A percentile compares a stretch with the other conserved stretches of the same genome.
phyloP scores from a whole-genome alignment of 2,113 vertebrate species.

The Crotophaga sulcirostris region DNA sequence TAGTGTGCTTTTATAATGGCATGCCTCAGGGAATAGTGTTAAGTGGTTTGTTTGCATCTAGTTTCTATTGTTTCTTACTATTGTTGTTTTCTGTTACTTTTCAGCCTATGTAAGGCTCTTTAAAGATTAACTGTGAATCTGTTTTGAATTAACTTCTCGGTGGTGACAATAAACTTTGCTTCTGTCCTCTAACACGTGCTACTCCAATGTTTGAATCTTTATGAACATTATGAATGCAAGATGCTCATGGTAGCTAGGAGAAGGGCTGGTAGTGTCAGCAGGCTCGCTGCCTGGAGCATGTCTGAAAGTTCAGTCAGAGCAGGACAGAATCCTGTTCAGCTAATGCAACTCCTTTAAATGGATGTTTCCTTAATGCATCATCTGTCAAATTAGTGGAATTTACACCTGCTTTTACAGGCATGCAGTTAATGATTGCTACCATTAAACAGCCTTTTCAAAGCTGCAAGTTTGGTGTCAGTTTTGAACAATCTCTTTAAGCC shows the following conservation, averaged over 20 bases:
- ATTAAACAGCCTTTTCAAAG: neutral
- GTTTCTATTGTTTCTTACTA: neutral
- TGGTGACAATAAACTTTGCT: neutral
- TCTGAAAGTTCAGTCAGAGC: neutral
- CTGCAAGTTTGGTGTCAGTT: neutral
- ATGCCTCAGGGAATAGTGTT: neutral
- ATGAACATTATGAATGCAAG: neutral
- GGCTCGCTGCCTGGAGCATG: neutral
- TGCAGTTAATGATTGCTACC: neutral
- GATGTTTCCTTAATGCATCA: neutral
- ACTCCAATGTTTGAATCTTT: neutral
- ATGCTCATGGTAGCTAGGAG: neutral
- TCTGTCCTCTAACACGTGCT: neutral
- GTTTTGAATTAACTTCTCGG: neutral
- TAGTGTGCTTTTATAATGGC: neutral
- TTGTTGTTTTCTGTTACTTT: neutral
- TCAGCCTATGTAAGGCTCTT: neutral
- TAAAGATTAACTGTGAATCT: neutral
- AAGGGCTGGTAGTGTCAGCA: neutral
- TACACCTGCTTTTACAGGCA: neutral
- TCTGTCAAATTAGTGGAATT: neutral
- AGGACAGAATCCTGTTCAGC: neutral
- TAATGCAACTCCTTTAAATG: neutral
- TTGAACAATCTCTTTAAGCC: neutral
- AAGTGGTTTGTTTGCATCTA: neutral